phyloP scores from a whole-genome alignment of 2,888 invertebrate genomes.

The Steinernema scapterisci region DNA sequence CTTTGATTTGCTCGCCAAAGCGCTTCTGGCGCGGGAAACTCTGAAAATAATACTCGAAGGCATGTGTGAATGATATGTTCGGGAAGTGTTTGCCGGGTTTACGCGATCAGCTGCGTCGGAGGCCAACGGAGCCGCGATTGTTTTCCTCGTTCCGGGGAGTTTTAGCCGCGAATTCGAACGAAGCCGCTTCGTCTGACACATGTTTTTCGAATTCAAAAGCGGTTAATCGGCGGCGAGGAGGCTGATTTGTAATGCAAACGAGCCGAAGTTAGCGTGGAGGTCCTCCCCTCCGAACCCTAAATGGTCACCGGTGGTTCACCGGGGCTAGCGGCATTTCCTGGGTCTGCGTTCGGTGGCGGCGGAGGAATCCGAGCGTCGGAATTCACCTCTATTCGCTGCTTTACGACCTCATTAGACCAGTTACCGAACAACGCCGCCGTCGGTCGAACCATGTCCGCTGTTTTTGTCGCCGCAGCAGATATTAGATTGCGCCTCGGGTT shows the following conservation, averaged over 20 bases:
- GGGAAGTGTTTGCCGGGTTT: too few relatives aligned
- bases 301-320: not conserved
- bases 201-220: slow-evolving; percentile 27
- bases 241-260: slow-evolving; percentile 27
- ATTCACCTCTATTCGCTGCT: not conserved
- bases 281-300: not conserved
- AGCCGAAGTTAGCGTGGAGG: not conserved
- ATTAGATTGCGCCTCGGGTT: not conserved
- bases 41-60: too few relatives aligned
- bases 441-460: slow-evolving; percentile 22
- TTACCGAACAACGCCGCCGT: slow-evolving; percentile 13
- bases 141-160: too few relatives aligned
- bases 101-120: too few relatives aligned
- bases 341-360: not conserved
- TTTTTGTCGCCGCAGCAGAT: not conserved
- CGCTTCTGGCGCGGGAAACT: too few relatives aligned
- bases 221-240: slow-evolving; percentile 1
- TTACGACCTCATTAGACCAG: slow-evolving; percentile 28
- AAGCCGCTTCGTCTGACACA: not conserved
- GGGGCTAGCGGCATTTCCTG: not conserved
- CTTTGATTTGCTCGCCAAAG: not conserved
- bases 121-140: too few relatives aligned
- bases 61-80: too few relatives aligned
- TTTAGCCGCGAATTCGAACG: not conserved
- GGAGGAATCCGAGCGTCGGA: slow-evolving; percentile 6